phyloP scores from a whole-genome alignment of 2,888 invertebrate species.

The Cheilosia variabilis region DNA sequence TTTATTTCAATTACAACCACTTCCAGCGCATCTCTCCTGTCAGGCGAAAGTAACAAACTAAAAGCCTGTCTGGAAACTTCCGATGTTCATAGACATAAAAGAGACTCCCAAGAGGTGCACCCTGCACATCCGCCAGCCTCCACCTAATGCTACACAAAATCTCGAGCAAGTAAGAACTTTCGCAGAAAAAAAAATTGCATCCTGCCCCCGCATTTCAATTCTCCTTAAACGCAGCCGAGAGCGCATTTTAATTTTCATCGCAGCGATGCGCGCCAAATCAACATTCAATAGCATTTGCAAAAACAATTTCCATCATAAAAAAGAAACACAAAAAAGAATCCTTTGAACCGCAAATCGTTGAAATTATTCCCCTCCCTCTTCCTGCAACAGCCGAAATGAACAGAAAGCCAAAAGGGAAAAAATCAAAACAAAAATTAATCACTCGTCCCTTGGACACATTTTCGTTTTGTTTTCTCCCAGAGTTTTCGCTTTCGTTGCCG shows the following conservation, averaged over 20 bases:
- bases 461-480: slow-evolving; percentile 66
- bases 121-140: background rate
- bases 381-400: slow-evolving; percentile 5
- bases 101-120: slow-evolving; percentile 39
- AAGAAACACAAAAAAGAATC: slow-evolving; percentile 36
- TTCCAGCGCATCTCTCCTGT: slow-evolving; percentile 4
- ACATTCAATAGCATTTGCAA: slow-evolving; percentile 64
- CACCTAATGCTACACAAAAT: slow-evolving; percentile 30
- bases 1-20: slow-evolving; percentile 14
- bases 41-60: slow-evolving; percentile 45
- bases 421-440: slow-evolving; percentile 67
- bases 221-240: slow-evolving; percentile 33
- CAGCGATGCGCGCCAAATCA: slow-evolving; percentile 43
- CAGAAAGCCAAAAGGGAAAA: slow-evolving; percentile 25
- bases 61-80: slow-evolving; percentile 72
- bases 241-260: slow-evolving; percentile 52
- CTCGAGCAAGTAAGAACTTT: slow-evolving; percentile 42
- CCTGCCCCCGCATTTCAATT: slow-evolving; percentile 35
- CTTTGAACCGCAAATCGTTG: slow-evolving; percentile 73
- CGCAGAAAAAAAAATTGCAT: slow-evolving; percentile 12
- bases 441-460: slow-evolving; percentile 73
- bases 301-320: slow-evolving; percentile 59
- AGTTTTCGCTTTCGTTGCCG: slow-evolving; percentile 64
- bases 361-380: slow-evolving; percentile 56
- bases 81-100: slow-evolving; percentile 45